Percentiles rank a stretch among this genome's conserved stretches.
These are phyloP conservation scores for Gymnoscelis rufifasciata DNA, from an alignment of 2,888 invertebrate species.

Conservation along the genomic window DNA sequence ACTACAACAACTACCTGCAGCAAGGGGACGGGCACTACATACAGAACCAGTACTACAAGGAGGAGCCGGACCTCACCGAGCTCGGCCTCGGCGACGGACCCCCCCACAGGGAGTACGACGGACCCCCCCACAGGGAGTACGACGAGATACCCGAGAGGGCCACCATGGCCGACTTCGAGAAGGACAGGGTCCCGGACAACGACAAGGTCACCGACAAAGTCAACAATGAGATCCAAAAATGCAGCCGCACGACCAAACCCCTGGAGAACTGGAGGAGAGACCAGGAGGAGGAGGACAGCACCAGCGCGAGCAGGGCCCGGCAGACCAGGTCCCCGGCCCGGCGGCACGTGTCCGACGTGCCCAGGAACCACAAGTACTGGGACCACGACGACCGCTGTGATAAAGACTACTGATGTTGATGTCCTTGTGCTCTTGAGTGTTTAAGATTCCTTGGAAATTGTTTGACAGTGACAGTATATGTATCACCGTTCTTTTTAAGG, in stretches of 20 bases:
- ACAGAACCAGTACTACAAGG: conserved; percentile 53
- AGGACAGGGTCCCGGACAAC: conserved; percentile 17
- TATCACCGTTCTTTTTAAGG: too few species aligned
- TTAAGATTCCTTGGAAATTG: not conserved
- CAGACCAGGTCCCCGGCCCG: not conserved
- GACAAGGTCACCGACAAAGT: conserved; percentile 46
- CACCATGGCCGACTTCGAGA: conserved; percentile 16
- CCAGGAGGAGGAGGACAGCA: conserved; percentile 37
- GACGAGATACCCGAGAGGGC: conserved; percentile 16
- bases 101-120: not conserved
- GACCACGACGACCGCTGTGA: conserved; percentile 72
- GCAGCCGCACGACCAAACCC: conserved; percentile 37
- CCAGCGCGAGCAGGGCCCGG: conserved; percentile 39
- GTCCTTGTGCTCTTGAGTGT: not conserved
- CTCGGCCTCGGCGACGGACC: conserved; percentile 22
- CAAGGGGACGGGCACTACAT: conserved; percentile 68
- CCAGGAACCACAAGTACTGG: conserved; percentile 68
- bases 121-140: conserved; percentile 19
- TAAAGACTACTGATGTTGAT: conserved; percentile 62
- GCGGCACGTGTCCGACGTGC: conserved; percentile 44
- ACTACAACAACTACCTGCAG: conserved; percentile 57
- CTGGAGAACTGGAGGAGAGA: conserved; percentile 58
- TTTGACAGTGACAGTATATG: too few species aligned
- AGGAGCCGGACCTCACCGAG: conserved; percentile 30
- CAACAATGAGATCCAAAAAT: conserved; percentile 59